phyloP scores from a whole-genome alignment of 2,797 vertebrate genomes.

The Sebastes goodei region DNA sequence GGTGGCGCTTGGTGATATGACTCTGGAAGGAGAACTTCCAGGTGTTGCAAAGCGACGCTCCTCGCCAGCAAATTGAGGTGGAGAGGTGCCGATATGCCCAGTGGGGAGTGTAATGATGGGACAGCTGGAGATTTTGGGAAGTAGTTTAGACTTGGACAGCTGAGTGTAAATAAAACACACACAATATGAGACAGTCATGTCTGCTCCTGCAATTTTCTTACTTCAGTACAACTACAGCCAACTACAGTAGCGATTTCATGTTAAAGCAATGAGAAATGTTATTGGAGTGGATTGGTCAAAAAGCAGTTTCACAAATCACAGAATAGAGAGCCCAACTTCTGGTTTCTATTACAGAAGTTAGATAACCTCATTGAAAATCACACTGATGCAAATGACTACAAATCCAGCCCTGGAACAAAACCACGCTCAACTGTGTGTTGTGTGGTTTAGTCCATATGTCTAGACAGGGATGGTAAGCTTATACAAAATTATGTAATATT shows the following conservation, averaged over 20 bases:
- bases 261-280: constrained; percentile 1
- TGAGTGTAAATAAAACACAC: constrained; percentile 27
- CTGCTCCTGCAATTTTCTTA: constrained; percentile 2
- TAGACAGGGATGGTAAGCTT: neutral
- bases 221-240: neutral
- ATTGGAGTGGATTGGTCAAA: neutral
- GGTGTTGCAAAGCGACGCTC: constrained; percentile 22
- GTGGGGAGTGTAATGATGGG: neutral
- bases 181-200: constrained; percentile 11
- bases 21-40: constrained; percentile 16
- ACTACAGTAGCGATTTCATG: constrained; percentile 1
- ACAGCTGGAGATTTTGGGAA: constrained; percentile 23
- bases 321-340: neutral
- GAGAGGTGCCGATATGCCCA: neutral
- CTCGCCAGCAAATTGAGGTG: constrained; percentile 10
- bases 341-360: neutral
- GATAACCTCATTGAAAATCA: constrained; percentile 1
- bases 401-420: neutral
- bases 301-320: neutral
- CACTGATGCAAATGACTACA: neutral
- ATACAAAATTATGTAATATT: neutral
- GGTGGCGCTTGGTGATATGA: constrained; percentile 19
- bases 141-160: constrained; percentile 22
- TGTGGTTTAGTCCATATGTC: neutral
- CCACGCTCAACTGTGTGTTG: neutral